A percentile compares a stretch with the other conserved stretches of the same genome.
These are phyloP conservation scores for Callospermophilus lateralis DNA, from an alignment of 2,113 vertebrate genomes.

Conservation along the genomic window DNA sequence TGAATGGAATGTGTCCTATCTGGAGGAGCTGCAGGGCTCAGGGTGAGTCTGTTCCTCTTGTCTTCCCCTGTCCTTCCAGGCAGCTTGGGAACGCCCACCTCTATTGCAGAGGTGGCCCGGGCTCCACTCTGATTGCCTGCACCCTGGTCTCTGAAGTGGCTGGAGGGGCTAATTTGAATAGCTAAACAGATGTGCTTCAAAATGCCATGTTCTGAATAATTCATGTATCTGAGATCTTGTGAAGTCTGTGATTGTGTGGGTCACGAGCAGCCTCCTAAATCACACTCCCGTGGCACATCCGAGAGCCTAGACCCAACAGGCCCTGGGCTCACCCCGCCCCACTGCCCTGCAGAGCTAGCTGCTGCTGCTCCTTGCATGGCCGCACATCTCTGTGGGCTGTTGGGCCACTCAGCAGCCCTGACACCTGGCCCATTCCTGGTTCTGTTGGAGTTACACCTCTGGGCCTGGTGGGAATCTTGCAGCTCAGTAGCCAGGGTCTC, in stretches of 20 bases:
- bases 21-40: slow-evolving; percentile 96
- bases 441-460: not conserved
- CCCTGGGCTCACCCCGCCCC: fast-evolving
- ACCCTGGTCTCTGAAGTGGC: not conserved
- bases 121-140: too few relatives aligned
- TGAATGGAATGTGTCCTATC: slow-evolving; percentile 99
- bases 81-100: not conserved
- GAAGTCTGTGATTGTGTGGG: not conserved
- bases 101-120: fast-evolving
- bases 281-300: not conserved
- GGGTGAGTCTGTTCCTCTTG: slow-evolving; percentile 91
- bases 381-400: not conserved
- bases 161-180: not conserved
- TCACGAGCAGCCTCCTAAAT: not conserved
- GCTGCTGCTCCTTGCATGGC: not conserved
- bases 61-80: slow-evolving; percentile 45
- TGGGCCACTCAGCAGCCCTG: not conserved
- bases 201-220: slow-evolving; percentile 20
- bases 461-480: not conserved
- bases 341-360: fast-evolving
- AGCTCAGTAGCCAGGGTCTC: not conserved
- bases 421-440: not conserved
- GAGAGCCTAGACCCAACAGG: not conserved
- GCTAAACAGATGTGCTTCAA: not conserved
- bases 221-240: not conserved